Base-by-base conservation (phyloP, 2,797 vertebrate genomes). In the Gobionotothen gibberifrons region DNA sequence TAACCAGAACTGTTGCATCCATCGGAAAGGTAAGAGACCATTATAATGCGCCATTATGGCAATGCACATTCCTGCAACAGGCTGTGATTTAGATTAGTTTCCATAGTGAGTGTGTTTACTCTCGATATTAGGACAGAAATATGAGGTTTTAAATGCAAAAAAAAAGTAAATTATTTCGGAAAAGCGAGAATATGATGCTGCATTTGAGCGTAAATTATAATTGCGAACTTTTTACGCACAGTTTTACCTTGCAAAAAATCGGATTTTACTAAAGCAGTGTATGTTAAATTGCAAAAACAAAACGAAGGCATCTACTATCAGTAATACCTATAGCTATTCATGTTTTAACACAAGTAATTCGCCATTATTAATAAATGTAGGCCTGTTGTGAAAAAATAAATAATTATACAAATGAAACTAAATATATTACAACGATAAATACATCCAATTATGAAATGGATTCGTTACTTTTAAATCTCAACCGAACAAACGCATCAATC, bases 21-120 rank as follows among this genome's bases (percentile, higher is more conserved):
- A 79, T n/a, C 85, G 78, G 62, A 80, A 87, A 90, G 87, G 87
- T 90, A 88, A 91, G 89, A 83, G 53, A 73, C 17, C 44, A 44
- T 66, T 69, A 80, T 21, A 78, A 73, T 48, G 70, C 69, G 12
- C 11, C 32, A 14, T 62, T 49, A 16, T 8, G 21, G 42, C 48
- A 3, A 14, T 8, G 58, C 66, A 44, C 58, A 44, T 40, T 70
- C 46, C 57, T 19, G 63, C 61, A 57, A 63, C 44, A 15, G 47
- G 72, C 67, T 74, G 69, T 2, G 44, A 17, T 70, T 74, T 22
- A 9, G 19, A 47, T 73, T 26, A 17, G 44, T 26, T 51, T 47
- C 67, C 71, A 67, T 47, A 19, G 17, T 4, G 44, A 47, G 44
- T n/a, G 39, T 3, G 12, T 9, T 21, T 15, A 60, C 29, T 49